These are phyloP conservation scores for Calameuta filiformis DNA, from an alignment of 2,888 invertebrate genomes.

Conservation along the genomic window DNA sequence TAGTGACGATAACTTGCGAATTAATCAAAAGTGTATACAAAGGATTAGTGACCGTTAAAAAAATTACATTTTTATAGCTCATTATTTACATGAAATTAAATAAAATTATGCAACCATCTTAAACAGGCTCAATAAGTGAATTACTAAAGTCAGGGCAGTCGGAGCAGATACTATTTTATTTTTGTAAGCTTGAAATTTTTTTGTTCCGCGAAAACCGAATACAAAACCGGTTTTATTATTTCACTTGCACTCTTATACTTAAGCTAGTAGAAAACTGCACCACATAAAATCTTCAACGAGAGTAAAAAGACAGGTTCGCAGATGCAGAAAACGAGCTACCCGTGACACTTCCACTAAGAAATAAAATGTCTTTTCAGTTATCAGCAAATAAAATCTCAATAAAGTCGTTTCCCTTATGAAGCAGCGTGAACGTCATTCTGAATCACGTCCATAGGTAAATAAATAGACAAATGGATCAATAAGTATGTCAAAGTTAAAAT, in stretches of 20 bases:
- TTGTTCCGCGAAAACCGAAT: background rate
- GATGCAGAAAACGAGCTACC: background rate
- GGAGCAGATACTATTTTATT: background rate
- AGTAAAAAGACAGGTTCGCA: background rate
- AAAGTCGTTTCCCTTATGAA: background rate
- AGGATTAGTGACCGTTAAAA: no score
- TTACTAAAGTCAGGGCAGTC: background rate
- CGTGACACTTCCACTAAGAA: background rate
- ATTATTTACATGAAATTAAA: background rate
- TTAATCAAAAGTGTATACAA: no score
- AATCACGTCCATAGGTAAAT: background rate
- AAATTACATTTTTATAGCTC: background rate
- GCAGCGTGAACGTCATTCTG: background rate
- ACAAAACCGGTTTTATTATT: background rate
- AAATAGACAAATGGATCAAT: background rate
- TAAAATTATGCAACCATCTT: background rate
- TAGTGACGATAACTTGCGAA: background rate
- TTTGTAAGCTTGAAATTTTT: background rate
- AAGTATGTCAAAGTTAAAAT: background rate
- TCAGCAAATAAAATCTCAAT: background rate
- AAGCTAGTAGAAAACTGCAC: background rate
- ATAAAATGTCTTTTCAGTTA: background rate
- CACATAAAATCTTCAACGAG: background rate
- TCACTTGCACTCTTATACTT: background rate
- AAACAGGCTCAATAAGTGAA: background rate